These are phyloP conservation scores for Euproctis similis DNA, from an alignment of 2,888 invertebrate genomes.

Conservation along the genomic window DNA sequence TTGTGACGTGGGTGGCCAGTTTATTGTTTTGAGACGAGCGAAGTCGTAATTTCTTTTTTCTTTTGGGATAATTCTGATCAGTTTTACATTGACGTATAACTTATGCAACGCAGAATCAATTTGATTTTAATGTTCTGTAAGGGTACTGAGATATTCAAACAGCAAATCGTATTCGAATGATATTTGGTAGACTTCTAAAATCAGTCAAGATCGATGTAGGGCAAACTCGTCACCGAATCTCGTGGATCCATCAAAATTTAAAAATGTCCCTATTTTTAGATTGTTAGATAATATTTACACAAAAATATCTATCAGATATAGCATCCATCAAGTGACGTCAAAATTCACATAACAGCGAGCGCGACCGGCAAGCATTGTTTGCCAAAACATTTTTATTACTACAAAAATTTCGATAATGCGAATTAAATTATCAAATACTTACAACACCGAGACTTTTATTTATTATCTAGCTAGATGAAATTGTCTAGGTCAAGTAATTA, in stretches of 20 bases:
- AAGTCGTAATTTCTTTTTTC: too few species aligned
- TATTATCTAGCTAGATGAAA: neutral
- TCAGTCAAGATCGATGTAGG: too few species aligned
- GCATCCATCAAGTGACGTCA: constrained; percentile 4
- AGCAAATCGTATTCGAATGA: too few species aligned
- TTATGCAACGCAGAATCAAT: too few species aligned
- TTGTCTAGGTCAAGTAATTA: neutral
- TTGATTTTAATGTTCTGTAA: too few species aligned
- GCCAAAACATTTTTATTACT: constrained; percentile 1
- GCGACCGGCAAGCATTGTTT: constrained; percentile 2
- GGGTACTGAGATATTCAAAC: too few species aligned
- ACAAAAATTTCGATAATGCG: constrained; percentile 2
- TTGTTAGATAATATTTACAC: neutral
- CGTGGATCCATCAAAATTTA: neutral
- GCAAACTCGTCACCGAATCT: neutral
- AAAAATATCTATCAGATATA: neutral
- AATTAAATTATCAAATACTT: constrained; percentile 2
- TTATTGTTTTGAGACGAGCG: constrained; percentile 7
- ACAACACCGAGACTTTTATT: neutral
- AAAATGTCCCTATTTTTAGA: neutral
- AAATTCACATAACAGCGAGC: neutral
- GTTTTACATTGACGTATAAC: too few species aligned
- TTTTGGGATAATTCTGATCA: too few species aligned
- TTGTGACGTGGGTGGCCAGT: constrained; percentile 1
- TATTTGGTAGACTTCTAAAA: too few species aligned